Base-by-base conservation (phyloP, 2,888 invertebrate species). In the Scelioninae gen. 2 region DNA sequence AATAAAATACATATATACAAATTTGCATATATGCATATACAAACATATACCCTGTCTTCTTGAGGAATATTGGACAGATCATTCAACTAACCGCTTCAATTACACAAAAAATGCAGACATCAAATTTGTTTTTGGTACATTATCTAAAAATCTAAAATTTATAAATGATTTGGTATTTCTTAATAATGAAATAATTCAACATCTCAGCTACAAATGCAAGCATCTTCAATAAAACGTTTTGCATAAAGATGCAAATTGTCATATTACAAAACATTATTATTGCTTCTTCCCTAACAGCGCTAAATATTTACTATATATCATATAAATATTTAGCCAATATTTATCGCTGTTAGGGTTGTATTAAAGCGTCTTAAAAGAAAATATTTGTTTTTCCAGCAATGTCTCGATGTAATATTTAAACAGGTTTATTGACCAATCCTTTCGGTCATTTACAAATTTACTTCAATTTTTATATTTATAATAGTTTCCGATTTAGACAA, bases 1-100 rank as follows among this genome's bases (percentile, higher is more conserved):
- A 48, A 39, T 60, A 48, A 48, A 18, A 48, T 46, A 60, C 37
- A 48, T 52, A 52, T 25, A 63, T 11, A 46, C 25, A 41, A 16
- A 52, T 41, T 41, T 50, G 61, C 50, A 50, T 61, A 50, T 39
- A 61, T 61, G 48, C 31, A 61, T 31, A 19, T 22, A 46, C 53
- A n/a, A n/a, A n/a, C n/a, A 39, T 55, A 37, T 45, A 57, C 57
- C 57, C 57, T 57, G 57, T 57, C 57, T 57, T 53, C 45, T 57
- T 31, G 45, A 22, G 45, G 31, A 57, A 57, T 45, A 33, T 5
- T 10, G n/a, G 41, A 41, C 31, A 41, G 11, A 33, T 18, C 33
- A 9, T 37, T 37, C 7, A 0, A n/a, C 2, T 15, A 37, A 22
- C 19, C 19, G 22, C 37, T 53, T 39, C 53, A 15, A 15, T 57